Base-by-base conservation (phyloP, 2,113 vertebrate genomes). In the Penelope pileata region DNA sequence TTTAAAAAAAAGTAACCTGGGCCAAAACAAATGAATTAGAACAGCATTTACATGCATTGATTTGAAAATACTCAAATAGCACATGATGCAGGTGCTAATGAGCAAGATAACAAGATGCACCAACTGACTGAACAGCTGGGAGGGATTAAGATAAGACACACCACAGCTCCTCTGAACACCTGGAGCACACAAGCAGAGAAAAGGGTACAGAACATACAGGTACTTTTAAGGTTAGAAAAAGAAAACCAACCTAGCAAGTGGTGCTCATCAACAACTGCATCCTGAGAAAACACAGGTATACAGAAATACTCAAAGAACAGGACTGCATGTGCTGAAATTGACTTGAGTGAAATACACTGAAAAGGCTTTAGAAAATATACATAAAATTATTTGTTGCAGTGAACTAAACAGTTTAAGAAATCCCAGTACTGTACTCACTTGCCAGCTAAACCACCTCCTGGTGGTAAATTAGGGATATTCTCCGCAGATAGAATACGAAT, bases 401-500 rank as follows among this genome's bases (percentile, higher is more conserved):
- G 11, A 90, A 59, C 19, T 45, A 38, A 87, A 74, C 18, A 83
- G 56, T 67, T 79, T 6, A 88, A 88, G 56, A 83, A 79, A 84
- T 83, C 76, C 32, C 24, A 78, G 43, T 93, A 96, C 34, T 92
- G 38, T 90, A 98, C 98, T 98, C 98, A 99, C 99, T 99, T 99
- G 98, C 99, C 99, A 97, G 99, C 99, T 92, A 99, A 98, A 94
- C 99, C 99, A 97, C 99, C 99, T 96, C 99, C 99, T 96, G 99
- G 99, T 96, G 99, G 99, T 91, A 99, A 98, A 96, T 99, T 98
- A 87, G 99, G 99, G 96, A 99, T 98, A 94, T 97, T 99, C 97
- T 99, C 99, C 63, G 99, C 98, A 93, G 99, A 98, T 96, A 99
- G 98, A 97, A 98, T 99, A 96, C 99, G 99, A 98, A 99, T 99